Base-by-base conservation (phyloP, 2,113 vertebrate species). In the Calidris pugnax region DNA sequence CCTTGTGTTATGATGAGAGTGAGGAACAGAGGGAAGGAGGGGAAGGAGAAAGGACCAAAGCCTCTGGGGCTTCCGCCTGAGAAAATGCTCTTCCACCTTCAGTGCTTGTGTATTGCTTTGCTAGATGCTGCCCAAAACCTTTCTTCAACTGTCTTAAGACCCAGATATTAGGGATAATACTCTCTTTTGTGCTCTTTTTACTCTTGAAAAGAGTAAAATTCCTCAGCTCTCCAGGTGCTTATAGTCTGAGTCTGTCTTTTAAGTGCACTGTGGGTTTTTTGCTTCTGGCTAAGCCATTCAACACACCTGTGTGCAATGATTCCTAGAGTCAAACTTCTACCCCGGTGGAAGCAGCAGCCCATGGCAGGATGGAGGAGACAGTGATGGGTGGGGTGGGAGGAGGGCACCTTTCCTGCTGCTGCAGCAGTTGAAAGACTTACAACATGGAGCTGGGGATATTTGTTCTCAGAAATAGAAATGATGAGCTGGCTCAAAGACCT, bases 401-500 rank as follows among this genome's bases (percentile, higher is more conserved):
- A 27, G 21, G 7, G 9, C 0, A 27, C 3, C 2, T 41, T 39
- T 32, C 30, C 39, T 26, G 10, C 5, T 0, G 1, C 75, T 73
- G 35, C 28, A 39, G 57, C 59, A 62, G 55, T 20, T 7, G 37
- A 12, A 76, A 68, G 20, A 48, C 9, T n/a, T 19, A n/a, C 23
- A 16, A 9, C 4, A 16, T 3, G 35, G 50, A 28, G 14, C 33
- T 32, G 35, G 15, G 30, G 21, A 83, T 80, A 88, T 89, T 93
- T 88, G 63, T 91, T 86, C 84, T 90, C 47, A 71, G 80, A 93
- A 92, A 63, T 47, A 95, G 66, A 92, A 85, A 69, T 79, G 18
- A 74, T 51, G 74, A 83, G 39, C 64, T 93, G 78, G 45, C 59
- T 95, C 68, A 67, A 68, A 93, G 75, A 82, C 41, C 41, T 91